Percentiles rank a stretch among this genome's conserved stretches.
Evolutionary conservation across 2,888 invertebrate species (phyloP).

Genomic region (Luperina testacea): DNA sequence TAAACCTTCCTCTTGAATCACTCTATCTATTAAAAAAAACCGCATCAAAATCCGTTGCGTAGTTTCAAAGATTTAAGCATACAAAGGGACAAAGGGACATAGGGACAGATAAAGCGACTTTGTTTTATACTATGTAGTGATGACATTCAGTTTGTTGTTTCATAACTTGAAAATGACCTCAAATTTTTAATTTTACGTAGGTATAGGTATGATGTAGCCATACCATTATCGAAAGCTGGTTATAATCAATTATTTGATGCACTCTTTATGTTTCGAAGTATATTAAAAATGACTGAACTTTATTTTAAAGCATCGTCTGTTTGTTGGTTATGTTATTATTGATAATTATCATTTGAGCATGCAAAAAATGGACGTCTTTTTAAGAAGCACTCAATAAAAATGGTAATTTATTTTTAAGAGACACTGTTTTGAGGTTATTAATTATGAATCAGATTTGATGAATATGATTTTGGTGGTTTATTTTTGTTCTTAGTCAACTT

Average conservation of each 20-base stretch:
- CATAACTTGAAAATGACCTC: background rate
- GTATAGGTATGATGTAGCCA: background rate
- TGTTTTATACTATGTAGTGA: too few species aligned
- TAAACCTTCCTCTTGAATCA: too few species aligned
- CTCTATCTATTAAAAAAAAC: too few species aligned
- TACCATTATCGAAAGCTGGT: slow-evolving; percentile 19
- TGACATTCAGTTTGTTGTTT: background rate
- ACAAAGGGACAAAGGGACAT: too few species aligned
- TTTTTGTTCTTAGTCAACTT: too few species aligned
- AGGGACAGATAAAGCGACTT: too few species aligned
- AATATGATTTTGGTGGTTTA: slow-evolving; percentile 3
- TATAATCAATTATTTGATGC: slow-evolving; percentile 48
- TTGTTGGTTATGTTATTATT: slow-evolving; percentile 36
- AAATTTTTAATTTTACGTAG: background rate
- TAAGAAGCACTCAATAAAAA: slow-evolving; percentile 5
- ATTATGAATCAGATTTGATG: slow-evolving; percentile 19
- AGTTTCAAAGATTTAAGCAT: too few species aligned
- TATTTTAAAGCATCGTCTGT: slow-evolving; percentile 8
- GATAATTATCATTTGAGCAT: slow-evolving; percentile 23
- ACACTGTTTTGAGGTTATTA: slow-evolving; percentile 15
- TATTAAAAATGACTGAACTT: slow-evolving; percentile 17
- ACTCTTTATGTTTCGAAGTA: background rate
- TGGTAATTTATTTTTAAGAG: slow-evolving; percentile 20
- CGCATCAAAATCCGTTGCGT: too few species aligned
- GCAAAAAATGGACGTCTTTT: slow-evolving; percentile 17